Evolutionary conservation across 2,888 invertebrate genomes (phyloP).

Genomic region (Clepsis dumicolana): DNA sequence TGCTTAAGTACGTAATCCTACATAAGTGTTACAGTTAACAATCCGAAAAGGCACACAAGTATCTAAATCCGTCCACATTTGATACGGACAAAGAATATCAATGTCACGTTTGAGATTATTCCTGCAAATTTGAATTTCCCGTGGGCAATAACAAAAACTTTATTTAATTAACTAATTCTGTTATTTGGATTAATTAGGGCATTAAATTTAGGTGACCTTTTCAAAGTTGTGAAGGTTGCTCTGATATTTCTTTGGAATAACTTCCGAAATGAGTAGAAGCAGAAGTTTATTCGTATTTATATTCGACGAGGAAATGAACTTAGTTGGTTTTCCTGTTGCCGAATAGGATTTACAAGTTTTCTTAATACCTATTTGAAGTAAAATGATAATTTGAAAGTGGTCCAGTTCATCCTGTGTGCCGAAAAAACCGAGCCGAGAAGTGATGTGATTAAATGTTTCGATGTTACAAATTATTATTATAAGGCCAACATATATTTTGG

Average conservation of each 20-base stretch:
- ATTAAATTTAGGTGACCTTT: slow-evolving; percentile 38
- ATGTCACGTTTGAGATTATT: background rate
- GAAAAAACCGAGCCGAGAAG: background rate
- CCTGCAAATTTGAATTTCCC: background rate
- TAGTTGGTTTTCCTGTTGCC: slow-evolving; percentile 21
- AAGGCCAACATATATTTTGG: too few relatives aligned
- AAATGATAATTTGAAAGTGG: background rate
- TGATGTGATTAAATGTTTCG: too few relatives aligned
- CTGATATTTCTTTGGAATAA: slow-evolving; percentile 27
- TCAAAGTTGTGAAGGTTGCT: slow-evolving; percentile 29
- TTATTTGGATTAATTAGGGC: slow-evolving; percentile 43
- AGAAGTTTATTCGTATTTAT: slow-evolving; percentile 17
- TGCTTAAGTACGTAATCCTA: too few relatives aligned
- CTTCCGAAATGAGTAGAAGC: slow-evolving; percentile 24
- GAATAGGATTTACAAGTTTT: slow-evolving; percentile 16
- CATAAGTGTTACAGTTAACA: too few relatives aligned
- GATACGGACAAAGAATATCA: too few relatives aligned
- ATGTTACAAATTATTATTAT: too few relatives aligned
- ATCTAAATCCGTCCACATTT: too few relatives aligned
- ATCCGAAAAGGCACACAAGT: too few relatives aligned
- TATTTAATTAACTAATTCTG: slow-evolving; percentile 14
- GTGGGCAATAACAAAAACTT: slow-evolving; percentile 3
- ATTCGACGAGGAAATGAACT: slow-evolving; percentile 19
- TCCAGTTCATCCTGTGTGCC: background rate
- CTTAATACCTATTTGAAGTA: background rate